These are phyloP conservation scores for Gopherus evgoodei DNA, from an alignment of 2,113 vertebrate genomes.

Conservation along the genomic window DNA sequence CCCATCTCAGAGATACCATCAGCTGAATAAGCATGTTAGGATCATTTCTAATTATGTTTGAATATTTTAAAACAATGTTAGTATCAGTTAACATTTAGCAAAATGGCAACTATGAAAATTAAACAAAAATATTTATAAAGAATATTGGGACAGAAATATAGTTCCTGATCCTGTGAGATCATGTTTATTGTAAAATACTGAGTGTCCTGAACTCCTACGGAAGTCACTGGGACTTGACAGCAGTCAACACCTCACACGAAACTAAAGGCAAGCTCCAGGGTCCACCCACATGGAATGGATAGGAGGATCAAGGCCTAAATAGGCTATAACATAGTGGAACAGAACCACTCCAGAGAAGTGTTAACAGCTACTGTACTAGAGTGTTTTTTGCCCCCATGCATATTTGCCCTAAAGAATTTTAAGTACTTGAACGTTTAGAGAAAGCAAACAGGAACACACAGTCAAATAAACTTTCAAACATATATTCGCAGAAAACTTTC, in stretches of 20 bases:
- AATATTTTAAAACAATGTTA: not conserved
- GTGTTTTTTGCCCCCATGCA: not conserved
- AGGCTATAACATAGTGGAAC: not conserved
- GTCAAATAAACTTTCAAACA: constrained; percentile 58
- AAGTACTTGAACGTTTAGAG: constrained; percentile 63
- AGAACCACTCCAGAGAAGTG: not conserved
- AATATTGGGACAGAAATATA: constrained; percentile 10
- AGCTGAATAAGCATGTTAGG: not conserved
- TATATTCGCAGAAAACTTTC: constrained; percentile 4
- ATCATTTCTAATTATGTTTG: not conserved
- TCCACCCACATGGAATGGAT: rapidly evolving
- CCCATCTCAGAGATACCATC: not conserved
- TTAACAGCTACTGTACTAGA: not conserved
- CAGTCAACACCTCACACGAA: not conserved
- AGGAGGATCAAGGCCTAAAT: not conserved
- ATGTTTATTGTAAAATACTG: rapidly evolving
- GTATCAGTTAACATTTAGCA: constrained; percentile 1
- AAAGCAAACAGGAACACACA: constrained; percentile 45
- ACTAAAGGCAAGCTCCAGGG: rapidly evolving
- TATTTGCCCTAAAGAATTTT: not conserved
- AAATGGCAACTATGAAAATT: not conserved
- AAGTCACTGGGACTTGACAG: rapidly evolving
- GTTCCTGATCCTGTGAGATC: not conserved
- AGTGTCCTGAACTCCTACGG: not conserved
- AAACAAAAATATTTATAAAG: constrained; percentile 38